Percentiles rank a stretch among this genome's conserved stretches.
Conservation (phyloP, 2,113 vertebrate species). For the Hylia prasina region DNA sequence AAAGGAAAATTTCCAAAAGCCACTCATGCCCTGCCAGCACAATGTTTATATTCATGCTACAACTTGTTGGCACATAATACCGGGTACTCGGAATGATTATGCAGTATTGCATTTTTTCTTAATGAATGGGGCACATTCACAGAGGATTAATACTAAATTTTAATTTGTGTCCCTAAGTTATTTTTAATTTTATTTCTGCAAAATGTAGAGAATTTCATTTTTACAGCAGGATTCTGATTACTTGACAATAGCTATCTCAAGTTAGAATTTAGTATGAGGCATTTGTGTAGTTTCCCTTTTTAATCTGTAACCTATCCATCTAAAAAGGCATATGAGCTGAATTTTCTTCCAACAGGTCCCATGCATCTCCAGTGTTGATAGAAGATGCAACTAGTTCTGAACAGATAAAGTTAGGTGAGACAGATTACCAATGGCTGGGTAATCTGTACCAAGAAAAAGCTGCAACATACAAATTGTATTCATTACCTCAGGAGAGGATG, state of each 20-base stretch:
- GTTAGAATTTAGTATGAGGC: neutral
- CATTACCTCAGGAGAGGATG: neutral
- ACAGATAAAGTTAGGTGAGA: neutral
- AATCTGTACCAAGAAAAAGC: neutral
- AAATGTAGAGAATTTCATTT: neutral
- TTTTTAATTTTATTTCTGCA: neutral
- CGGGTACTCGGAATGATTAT: neutral
- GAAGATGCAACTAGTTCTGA: neutral
- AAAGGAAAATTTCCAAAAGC: constrained; percentile 2
- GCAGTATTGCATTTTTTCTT: neutral
- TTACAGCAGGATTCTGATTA: neutral
- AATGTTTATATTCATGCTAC: constrained; percentile 10
- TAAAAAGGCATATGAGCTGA: neutral
- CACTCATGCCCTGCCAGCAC: neutral
- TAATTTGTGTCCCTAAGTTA: neutral
- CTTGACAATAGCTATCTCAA: neutral
- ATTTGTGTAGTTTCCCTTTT: neutral
- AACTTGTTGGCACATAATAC: neutral
- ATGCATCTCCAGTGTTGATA: neutral
- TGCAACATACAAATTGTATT: neutral
- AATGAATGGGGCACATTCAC: neutral
- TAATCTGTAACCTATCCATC: neutral
- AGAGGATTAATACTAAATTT: neutral
- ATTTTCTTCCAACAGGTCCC: neutral
- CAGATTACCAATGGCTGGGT: rapidly evolving